phyloP scores from a whole-genome alignment of 2,797 vertebrate species.

The Semotilus atromaculatus region DNA sequence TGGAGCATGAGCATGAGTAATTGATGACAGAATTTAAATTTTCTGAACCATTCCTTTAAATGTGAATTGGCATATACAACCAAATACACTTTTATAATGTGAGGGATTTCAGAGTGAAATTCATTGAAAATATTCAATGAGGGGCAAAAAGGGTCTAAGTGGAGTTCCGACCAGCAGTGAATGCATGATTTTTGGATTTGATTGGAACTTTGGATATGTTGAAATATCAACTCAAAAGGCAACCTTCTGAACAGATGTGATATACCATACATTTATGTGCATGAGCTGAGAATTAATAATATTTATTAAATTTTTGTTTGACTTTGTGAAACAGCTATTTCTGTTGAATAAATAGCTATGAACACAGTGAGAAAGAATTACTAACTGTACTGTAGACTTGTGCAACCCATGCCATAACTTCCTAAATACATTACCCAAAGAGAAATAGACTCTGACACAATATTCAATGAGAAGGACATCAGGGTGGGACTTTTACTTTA shows the following conservation, averaged over 20 bases:
- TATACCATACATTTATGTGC: background rate
- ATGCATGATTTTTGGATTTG: background rate
- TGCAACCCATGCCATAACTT: background rate
- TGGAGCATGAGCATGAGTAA: no score
- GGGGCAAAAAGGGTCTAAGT: background rate
- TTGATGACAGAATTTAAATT: background rate
- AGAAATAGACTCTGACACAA: background rate
- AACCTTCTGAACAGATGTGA: background rate
- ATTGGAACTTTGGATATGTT: background rate
- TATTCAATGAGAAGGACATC: background rate
- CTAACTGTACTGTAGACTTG: background rate
- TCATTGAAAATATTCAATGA: background rate
- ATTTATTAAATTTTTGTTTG: background rate
- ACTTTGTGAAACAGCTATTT: slow-evolving; percentile 3
- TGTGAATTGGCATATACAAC: background rate
- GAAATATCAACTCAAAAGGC: background rate
- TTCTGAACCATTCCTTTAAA: background rate
- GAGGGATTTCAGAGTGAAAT: background rate
- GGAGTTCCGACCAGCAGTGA: background rate
- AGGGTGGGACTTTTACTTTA: background rate
- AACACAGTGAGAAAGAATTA: background rate
- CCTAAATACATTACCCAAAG: background rate
- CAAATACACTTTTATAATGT: background rate
- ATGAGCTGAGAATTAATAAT: background rate
- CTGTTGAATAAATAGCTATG: background rate